phyloP scores from a whole-genome alignment of 2,888 invertebrate species.

The Lapara coniferarum region DNA sequence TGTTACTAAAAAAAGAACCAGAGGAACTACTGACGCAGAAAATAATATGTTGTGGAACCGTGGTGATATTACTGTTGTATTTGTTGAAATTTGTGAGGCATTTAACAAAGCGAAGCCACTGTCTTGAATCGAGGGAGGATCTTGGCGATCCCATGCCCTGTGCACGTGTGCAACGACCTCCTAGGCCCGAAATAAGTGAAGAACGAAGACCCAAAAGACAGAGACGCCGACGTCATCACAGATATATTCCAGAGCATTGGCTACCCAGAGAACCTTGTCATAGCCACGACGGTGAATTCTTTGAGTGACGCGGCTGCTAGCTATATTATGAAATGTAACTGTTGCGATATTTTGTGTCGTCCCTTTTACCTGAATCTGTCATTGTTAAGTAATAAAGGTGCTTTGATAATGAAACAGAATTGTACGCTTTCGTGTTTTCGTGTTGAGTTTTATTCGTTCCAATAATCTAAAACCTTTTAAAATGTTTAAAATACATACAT shows the following conservation, averaged over 20 bases:
- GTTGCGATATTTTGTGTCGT: background rate
- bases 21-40: conserved; percentile 46
- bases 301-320: conserved; percentile 36
- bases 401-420: background rate
- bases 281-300: conserved; percentile 39
- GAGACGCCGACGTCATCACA: conserved; percentile 47
- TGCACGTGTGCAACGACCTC: conserved; percentile 20
- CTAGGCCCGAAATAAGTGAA: conserved; percentile 32
- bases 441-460: background rate
- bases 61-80: conserved; percentile 48
- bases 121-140: conserved; percentile 1
- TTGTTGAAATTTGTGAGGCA: conserved; percentile 49
- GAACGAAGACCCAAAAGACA: conserved; percentile 43
- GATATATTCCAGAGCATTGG: conserved; percentile 50
- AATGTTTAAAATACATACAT: too few species aligned
- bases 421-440: background rate
- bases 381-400: conserved; percentile 1
- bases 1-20: conserved; percentile 54
- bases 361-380: background rate
- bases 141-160: background rate
- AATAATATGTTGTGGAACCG: conserved; percentile 47
- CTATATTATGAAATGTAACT: conserved; percentile 5
- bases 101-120: conserved; percentile 33
- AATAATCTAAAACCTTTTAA: too few species aligned
- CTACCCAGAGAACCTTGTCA: conserved; percentile 38